Conservation (phyloP, 2,888 invertebrate species). For the Blastobasis lacticolella region DNA sequence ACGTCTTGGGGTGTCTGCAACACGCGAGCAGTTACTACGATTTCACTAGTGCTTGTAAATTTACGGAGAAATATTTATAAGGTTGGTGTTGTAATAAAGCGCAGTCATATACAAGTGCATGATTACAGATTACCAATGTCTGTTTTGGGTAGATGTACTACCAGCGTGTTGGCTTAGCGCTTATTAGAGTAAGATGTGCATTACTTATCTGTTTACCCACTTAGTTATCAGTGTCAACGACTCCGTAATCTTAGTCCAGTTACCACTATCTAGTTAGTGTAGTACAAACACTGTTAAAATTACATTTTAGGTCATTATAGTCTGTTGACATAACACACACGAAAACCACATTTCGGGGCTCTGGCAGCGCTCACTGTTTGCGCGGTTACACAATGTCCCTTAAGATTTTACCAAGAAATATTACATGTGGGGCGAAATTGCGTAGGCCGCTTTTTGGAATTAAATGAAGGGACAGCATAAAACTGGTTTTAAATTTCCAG, state of each 20-base stretch:
- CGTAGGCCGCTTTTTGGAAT: too few relatives aligned
- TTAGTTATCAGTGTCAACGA: slow-evolving; percentile 54
- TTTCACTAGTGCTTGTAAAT: too few relatives aligned
- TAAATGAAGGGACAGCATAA: background rate
- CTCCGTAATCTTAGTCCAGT: slow-evolving; percentile 37
- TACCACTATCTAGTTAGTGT: slow-evolving; percentile 19
- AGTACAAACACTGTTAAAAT: slow-evolving; percentile 33
- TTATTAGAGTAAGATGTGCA: slow-evolving; percentile 9
- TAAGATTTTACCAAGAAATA: too few relatives aligned
- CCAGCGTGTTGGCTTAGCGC: too few relatives aligned
- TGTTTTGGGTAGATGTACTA: too few relatives aligned
- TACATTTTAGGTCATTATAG: slow-evolving; percentile 44
- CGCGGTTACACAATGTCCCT: background rate
- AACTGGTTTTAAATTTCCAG: background rate
- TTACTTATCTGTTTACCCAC: slow-evolving; percentile 41
- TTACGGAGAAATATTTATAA: too few relatives aligned
- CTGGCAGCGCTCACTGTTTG: background rate
- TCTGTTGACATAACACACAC: slow-evolving; percentile 6
- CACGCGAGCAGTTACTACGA: too few relatives aligned
- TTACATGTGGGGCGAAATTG: too few relatives aligned
- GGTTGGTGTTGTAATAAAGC: too few relatives aligned
- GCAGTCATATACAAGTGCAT: too few relatives aligned
- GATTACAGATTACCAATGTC: too few relatives aligned
- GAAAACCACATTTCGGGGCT: background rate
- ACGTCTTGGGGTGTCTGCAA: too few relatives aligned